Percentiles rank a stretch among this genome's conserved stretches.
phyloP scores from a whole-genome alignment of 2,113 vertebrate genomes.

The Uropsilus gracilis region DNA sequence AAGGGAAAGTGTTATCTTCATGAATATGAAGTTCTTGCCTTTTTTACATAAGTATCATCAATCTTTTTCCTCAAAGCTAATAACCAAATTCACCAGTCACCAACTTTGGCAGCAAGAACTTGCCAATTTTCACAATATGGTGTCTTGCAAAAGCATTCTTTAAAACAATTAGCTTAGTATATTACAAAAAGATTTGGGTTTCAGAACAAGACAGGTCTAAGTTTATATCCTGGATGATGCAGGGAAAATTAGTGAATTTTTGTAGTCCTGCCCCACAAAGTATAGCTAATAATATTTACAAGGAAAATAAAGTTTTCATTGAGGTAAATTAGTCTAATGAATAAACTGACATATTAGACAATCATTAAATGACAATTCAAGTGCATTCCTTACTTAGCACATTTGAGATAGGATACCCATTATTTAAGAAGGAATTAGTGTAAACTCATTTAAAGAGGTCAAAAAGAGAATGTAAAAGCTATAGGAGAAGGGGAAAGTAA shows the following conservation, averaged over 20 bases:
- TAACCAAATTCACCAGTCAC: background rate
- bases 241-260: background rate
- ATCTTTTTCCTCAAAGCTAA: background rate
- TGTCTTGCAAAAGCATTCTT: background rate
- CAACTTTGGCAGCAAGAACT: background rate
- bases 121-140: background rate
- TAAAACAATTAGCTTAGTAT: background rate
- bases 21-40: background rate
- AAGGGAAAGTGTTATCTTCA: background rate
- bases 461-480: background rate
- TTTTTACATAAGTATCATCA: background rate
- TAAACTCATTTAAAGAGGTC: background rate
- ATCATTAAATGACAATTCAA: conserved; percentile 7
- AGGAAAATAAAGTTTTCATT: background rate
- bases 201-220: background rate
- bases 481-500: background rate
- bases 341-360: background rate
- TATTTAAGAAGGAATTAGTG: background rate
- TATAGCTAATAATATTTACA: background rate
- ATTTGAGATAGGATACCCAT: background rate
- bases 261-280: background rate
- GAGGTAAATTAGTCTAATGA: background rate
- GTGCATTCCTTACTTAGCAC: background rate
- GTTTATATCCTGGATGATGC: background rate
- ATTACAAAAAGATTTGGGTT: background rate